Conservation (phyloP, 2,113 vertebrate species). For the Clupea harengus region DNA sequence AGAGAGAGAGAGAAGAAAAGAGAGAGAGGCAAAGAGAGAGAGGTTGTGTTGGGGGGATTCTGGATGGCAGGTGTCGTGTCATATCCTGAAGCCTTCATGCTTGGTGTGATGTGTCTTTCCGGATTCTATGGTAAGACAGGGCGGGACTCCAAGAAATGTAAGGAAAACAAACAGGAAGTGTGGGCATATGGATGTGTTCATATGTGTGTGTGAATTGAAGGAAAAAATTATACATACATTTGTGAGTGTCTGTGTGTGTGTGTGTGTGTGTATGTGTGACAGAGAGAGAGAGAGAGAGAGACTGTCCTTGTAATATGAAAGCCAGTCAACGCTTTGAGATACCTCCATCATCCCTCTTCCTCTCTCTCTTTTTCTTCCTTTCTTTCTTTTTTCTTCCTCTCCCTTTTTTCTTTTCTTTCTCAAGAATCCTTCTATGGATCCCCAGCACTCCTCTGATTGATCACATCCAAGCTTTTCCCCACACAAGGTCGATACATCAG, state of each 20-base stretch:
- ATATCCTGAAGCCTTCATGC: conserved; percentile 47
- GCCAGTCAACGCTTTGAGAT: not conserved
- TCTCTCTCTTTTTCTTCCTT: no score
- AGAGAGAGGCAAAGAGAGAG: conserved; percentile 32
- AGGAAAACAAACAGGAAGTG: not conserved
- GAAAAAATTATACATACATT: no score
- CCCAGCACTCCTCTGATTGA: conserved; percentile 52
- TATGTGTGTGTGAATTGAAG: not conserved
- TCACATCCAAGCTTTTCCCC: conserved; percentile 58
- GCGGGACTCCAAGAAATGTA: not conserved
- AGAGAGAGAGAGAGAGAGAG: not conserved
- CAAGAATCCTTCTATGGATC: conserved; percentile 20
- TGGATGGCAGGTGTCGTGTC: conserved; percentile 55
- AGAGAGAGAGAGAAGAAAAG: not conserved
- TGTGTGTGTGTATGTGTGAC: not conserved
- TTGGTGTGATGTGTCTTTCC: conserved; percentile 4
- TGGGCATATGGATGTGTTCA: not conserved
- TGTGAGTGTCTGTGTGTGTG: conserved; percentile 1
- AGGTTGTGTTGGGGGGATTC: conserved; percentile 30
- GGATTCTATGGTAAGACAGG: not conserved
- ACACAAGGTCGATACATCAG: conserved; percentile 67
- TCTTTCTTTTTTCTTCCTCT: conserved; percentile 29
- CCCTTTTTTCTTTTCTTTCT: not conserved
- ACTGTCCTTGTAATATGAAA: not conserved
- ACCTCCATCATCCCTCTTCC: not conserved